Base-by-base conservation (phyloP, 2,113 vertebrate species). In the Eidolon helvum region DNA sequence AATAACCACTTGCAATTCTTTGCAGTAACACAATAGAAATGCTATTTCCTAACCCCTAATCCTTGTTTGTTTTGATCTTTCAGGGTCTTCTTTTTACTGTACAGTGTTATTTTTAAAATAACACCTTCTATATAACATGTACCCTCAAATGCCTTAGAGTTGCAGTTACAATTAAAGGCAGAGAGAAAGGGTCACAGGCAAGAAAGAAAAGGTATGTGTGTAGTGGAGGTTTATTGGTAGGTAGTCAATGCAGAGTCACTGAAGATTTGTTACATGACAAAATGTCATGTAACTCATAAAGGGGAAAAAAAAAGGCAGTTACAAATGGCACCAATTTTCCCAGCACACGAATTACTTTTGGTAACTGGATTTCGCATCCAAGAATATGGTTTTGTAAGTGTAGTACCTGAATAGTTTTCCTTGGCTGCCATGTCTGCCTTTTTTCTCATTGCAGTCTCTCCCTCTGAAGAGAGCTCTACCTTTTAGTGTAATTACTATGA, bases 1-100 rank as follows among this genome's bases (percentile, higher is more conserved):
- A 59, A 19, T 84, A 94, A 95, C 50, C 68, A 90, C 82, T 83
- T 95, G 72, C 19, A 3, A 57, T 89, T 95, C 61, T 90, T 96
- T 96, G 90, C 97, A 90, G 80, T 69, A 87, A 90, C 72, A 82
- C 83, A 90, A 30, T 69, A 93, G 7, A 93, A 97, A 74, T 96
- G 97, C 93, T 97, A 50, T 97, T 28, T 95, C 72, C 92, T 95
- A n/a, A 66, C 21, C 63, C 94, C 24, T 22, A 97, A 98, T 84
- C 86, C 84, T 84, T 97, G 96, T 98, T 97, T 97, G 96, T 98
- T 98, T 97, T 98, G 95, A 95, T 98, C 97, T 98, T 98, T 96
- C 97, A 98, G 97, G 97, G 77, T 96, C 97, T 98, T 97, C 97
- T 94, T 97, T 98, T 93, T 96, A 98, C 96, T 96, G 93, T 98